A percentile compares a stretch with the other conserved stretches of the same genome.
Evolutionary conservation across 2,113 vertebrate species (phyloP).

Genomic region (Bubalus kerabau): DNA sequence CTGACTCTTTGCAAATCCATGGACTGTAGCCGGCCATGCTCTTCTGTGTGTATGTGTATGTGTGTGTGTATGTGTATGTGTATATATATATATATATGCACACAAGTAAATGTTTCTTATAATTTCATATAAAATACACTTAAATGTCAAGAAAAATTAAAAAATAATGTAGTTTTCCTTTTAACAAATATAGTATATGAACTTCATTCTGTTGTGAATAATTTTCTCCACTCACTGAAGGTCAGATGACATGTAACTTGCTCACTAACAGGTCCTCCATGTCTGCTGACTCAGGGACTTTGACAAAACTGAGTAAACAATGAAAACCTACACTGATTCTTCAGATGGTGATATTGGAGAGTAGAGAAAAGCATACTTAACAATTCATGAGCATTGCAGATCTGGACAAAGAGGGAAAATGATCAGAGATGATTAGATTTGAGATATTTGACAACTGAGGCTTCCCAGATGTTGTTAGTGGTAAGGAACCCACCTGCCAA

Average conservation of each 20-base stretch:
- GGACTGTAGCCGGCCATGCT: background rate
- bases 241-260: background rate
- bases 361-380: background rate
- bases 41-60: background rate
- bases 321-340: background rate
- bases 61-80: fast-evolving
- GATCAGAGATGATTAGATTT: background rate
- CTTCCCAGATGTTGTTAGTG: background rate
- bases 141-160: background rate
- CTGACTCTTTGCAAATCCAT: background rate
- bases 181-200: background rate
- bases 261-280: background rate
- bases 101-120: background rate
- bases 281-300: background rate
- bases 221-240: background rate
- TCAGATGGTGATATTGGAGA: background rate
- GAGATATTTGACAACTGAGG: background rate
- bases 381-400: background rate
- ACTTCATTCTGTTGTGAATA: background rate
- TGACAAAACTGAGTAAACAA: background rate
- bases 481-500: background rate
- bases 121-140: background rate
- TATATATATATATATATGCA: background rate
- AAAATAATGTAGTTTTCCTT: background rate
- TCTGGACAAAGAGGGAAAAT: background rate